Evolutionary conservation across 2,888 invertebrate genomes (phyloP), one percentile per base, ranked within the genome.

Genomic region (Cheilosia scutellata): DNA sequence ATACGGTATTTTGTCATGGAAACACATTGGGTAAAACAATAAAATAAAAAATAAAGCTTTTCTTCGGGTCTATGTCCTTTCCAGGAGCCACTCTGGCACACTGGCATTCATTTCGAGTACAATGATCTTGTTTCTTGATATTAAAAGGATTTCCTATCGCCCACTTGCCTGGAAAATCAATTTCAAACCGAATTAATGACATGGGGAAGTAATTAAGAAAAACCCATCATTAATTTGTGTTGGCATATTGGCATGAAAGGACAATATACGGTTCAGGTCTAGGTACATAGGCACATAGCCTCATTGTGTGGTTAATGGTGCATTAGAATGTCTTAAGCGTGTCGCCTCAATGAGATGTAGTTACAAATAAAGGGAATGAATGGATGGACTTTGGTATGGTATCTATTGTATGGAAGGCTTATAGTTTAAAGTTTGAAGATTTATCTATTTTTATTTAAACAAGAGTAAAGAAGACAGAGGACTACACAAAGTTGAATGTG

Each of bases 111-210:
- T 76, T 76, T 70, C 33, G 79, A 84, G 84, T 75, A 84, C 84
- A 84, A 84, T 79, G 84, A 84, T 84, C 84, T 79, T 84, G 63
- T 70, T 75, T 58, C 37, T 27, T 65, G 49, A 65, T 70, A 60
- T 84, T 70, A 71, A 37, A 71, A 70, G 83, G 79, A 79, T 79
- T 84, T 75, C 75, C 79, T 58, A 47, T 70, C 51, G 27, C 20
- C 51, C 37, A 37, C 60, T 70, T 66, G 65, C 37, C 65, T 70
- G 74, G 75, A 70, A 79, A 84, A 80, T 80, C 79, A 79, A 75
- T 79, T 84, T 75, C 66, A 55, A 58, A 70, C 70, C 44, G 42
- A 79, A 84, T 80, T 80, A 84, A 80, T 80, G 80, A 84, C 84
- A 80, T 60, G 75, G 70, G 60, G 75, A 80, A 60, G 75, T 55